Evolutionary conservation across 2,888 invertebrate species (phyloP), one percentile per base, ranked within the genome.

Genomic region (Panopea generosa): DNA sequence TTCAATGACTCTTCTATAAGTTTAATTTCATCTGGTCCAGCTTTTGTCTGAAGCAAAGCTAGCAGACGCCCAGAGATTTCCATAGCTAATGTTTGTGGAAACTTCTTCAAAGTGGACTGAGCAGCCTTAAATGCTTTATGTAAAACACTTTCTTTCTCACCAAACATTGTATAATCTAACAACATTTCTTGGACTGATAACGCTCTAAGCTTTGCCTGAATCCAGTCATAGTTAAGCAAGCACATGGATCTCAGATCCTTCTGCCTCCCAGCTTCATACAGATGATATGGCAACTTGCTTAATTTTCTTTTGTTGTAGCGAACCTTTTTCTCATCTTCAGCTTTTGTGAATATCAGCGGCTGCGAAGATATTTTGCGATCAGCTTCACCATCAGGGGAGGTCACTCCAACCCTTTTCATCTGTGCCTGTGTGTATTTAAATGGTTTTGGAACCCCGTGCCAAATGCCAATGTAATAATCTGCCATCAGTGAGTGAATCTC

Each of bases 151-250:
- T 99, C 98, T 87, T 96, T 96, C 88, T 88, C 84, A 9, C 90
- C 84, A 66, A 71, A 73, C 57, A 87, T 40, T 6, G 79, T 61
- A 89, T 98, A 98, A 92, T 99, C 99, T 4, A 97, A 96, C 2
- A 99, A 94, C 1, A 98, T 96, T 0, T 98, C 96, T 92, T 98
- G 98, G 9, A 99, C 94, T 0, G 98, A 98, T 87, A 98, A 98
- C 87, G 98, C 97, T 82, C 96, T 96, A 1, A 98, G 94, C 90
- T 99, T 99, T 0, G 98, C 97, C 90, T 98, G 97, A 0, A 99
- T 94, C 98, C 98, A 99, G 88, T 97, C 96, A 91, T 98, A 99
- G 93, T 98, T 98, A 93, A 99, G 99, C 0, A 99, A 94, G 0
- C 99, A 98, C 89, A 97, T 95, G 38, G 96, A 95, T 90, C 97